Evolutionary conservation across 1,140 invertebrate genomes (phyloP).

Genomic region (Anastrepha ludens): DNA sequence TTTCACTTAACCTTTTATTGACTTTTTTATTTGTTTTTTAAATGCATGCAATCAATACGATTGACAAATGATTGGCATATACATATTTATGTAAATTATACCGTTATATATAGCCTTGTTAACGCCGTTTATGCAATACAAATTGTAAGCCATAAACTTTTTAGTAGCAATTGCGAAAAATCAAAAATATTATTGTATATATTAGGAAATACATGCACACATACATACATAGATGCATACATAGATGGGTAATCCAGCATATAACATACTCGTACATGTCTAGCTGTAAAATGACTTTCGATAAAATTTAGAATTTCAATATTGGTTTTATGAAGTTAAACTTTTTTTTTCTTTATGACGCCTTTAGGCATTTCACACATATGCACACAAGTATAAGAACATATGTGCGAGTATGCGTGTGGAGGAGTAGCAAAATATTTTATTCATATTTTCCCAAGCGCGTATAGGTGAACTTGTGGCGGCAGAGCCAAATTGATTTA

Average conservation of each 20-base stretch:
- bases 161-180: not conserved
- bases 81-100: slow-evolving; percentile 20
- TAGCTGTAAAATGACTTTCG: not conserved
- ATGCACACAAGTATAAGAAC: not conserved
- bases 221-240: not conserved
- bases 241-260: not conserved
- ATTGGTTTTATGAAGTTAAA: not conserved
- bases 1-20: not conserved
- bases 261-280: not conserved
- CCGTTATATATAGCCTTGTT: not conserved
- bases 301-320: not conserved
- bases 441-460: no score
- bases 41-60: not conserved
- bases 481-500: slow-evolving; percentile 32
- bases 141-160: not conserved
- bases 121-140: not conserved
- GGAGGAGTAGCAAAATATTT: no score
- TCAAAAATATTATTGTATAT: not conserved
- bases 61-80: slow-evolving; percentile 14
- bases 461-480: no score
- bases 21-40: not conserved
- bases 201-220: not conserved
- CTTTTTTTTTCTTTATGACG: not conserved
- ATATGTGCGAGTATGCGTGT: not conserved
- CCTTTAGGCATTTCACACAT: no score